Evolutionary conservation across 2,888 invertebrate genomes (phyloP).

Genomic region (Harpalus rufipes): DNA sequence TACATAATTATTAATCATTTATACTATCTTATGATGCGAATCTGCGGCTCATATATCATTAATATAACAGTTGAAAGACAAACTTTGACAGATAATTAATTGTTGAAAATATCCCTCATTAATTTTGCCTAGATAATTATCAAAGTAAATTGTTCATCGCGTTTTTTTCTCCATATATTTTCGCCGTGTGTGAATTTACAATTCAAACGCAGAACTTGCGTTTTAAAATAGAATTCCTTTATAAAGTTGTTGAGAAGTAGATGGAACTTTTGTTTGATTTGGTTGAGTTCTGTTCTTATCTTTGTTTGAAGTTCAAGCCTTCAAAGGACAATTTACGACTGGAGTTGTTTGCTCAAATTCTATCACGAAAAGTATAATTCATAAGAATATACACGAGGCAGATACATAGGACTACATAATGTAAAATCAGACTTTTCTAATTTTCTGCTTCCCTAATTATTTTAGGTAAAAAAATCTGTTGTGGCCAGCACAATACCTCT

Average conservation of each 20-base stretch:
- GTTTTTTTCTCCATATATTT: not conserved
- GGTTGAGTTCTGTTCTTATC: slow-evolving; percentile 1
- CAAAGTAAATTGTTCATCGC: not conserved
- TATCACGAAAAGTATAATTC: not conserved
- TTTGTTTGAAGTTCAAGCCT: not conserved
- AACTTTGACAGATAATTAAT: slow-evolving; percentile 28
- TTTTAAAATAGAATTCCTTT: not conserved
- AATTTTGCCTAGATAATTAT: slow-evolving; percentile 18
- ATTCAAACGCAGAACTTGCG: not conserved
- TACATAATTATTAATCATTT: slow-evolving; percentile 32
- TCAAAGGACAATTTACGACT: not conserved
- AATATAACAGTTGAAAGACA: slow-evolving; percentile 27
- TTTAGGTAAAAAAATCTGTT: too few species aligned
- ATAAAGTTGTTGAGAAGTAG: not conserved
- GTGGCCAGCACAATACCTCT: too few species aligned
- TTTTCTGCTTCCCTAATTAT: too few species aligned
- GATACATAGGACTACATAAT: too few species aligned
- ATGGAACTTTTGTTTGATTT: not conserved
- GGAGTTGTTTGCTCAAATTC: not conserved
- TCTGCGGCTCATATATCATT: not conserved
- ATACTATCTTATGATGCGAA: not conserved
- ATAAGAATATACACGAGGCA: not conserved
- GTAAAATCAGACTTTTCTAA: too few species aligned
- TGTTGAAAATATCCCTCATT: slow-evolving; percentile 2
- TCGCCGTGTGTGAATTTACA: not conserved